Evolutionary conservation across 2,113 vertebrate genomes (phyloP).

Genomic region (Opisthocomus hoazin): DNA sequence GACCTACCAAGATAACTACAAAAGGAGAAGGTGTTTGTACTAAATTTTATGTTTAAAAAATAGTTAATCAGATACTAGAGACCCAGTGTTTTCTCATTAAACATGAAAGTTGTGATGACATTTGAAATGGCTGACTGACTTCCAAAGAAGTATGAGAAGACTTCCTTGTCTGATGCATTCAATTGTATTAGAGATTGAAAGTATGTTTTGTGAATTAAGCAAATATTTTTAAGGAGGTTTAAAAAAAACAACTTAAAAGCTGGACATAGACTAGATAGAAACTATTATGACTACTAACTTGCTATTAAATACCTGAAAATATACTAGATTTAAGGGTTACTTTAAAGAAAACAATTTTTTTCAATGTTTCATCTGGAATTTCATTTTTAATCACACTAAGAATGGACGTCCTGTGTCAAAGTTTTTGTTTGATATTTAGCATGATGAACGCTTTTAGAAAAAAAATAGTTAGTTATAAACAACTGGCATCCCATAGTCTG

Average conservation of each 20-base stretch:
- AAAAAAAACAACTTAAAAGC: neutral
- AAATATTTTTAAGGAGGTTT: neutral
- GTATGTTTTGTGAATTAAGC: neutral
- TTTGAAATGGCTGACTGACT: neutral
- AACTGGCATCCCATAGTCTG: neutral
- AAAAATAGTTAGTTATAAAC: neutral
- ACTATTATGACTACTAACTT: neutral
- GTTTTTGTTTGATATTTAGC: neutral
- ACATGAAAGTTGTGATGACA: neutral
- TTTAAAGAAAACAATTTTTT: neutral
- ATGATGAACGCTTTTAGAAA: neutral
- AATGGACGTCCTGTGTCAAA: neutral
- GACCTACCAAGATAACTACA: neutral
- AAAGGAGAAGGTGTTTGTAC: neutral
- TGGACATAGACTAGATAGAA: neutral
- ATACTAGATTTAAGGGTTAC: neutral
- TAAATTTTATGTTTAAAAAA: neutral
- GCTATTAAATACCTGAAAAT: neutral
- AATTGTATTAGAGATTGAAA: neutral
- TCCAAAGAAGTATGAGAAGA: neutral
- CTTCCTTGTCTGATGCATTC: fast-evolving
- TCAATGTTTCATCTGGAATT: neutral
- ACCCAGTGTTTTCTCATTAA: neutral
- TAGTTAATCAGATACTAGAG: neutral
- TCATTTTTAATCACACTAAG: neutral